These are phyloP conservation scores for Felis chaus DNA, from an alignment of 2,113 vertebrate species.

Conservation along the genomic window DNA sequence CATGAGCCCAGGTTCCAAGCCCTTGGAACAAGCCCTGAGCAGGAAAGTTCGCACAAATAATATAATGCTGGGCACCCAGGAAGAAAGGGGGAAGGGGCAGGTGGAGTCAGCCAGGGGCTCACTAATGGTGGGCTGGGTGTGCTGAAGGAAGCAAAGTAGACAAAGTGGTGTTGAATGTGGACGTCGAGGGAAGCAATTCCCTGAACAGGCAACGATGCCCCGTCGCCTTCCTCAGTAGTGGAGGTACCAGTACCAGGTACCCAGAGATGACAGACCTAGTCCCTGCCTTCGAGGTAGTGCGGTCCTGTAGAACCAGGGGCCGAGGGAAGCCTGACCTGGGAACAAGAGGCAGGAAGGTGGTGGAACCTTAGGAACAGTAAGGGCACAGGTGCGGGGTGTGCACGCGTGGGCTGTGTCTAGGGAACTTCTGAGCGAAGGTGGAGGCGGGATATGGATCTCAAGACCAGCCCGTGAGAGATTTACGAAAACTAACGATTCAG, in stretches of 20 bases:
- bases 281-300: not conserved
- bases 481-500: not conserved
- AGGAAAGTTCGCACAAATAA: not conserved
- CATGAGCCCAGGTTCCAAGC: not conserved
- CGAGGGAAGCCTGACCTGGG: not conserved
- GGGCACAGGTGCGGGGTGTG: not conserved
- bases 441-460: not conserved
- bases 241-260: not conserved
- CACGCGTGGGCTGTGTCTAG: too few relatives aligned
- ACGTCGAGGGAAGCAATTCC: not conserved
- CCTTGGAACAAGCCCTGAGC: not conserved
- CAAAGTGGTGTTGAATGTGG: not conserved
- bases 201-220: not conserved
- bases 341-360: not conserved
- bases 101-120: not conserved
- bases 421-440: not conserved
- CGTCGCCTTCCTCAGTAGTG: not conserved
- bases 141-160: not conserved
- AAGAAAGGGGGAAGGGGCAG: not conserved
- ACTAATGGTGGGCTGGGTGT: not conserved
- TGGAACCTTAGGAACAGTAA: not conserved
- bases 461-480: not conserved
- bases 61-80: too few relatives aligned
- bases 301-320: not conserved
- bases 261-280: not conserved